phyloP scores from a whole-genome alignment of 2,888 invertebrate species.

The Cataglyphis rosenhaueri region DNA sequence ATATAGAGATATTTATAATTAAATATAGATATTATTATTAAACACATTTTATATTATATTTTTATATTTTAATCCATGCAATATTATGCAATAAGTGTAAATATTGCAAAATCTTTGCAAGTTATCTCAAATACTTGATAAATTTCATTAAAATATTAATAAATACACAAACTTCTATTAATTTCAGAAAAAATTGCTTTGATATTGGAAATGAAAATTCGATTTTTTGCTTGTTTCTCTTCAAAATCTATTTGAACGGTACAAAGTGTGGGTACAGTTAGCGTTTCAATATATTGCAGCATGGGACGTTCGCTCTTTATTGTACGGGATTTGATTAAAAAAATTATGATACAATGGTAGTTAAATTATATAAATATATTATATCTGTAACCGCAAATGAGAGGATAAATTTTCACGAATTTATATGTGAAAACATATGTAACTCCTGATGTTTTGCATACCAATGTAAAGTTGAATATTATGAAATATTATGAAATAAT shows the following conservation, averaged over 20 bases:
- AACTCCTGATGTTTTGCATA: background rate
- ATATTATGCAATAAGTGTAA: conserved; percentile 1
- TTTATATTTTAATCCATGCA: background rate
- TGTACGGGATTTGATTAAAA: background rate
- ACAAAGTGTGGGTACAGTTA: background rate
- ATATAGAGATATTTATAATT: too few species aligned
- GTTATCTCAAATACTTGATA: conserved; percentile 8
- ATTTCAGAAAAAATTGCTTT: conserved; percentile 13
- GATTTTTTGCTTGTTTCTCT: conserved; percentile 12
- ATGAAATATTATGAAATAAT: conserved; percentile 21
- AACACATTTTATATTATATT: background rate
- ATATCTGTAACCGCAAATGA: background rate
- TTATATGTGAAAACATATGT: background rate
- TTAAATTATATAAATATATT: conserved; percentile 6
- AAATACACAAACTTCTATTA: conserved; percentile 21
- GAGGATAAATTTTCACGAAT: conserved; percentile 11
- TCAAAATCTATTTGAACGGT: conserved; percentile 7
- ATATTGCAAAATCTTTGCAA: conserved; percentile 16
- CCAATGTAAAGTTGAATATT: background rate
- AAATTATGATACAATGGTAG: background rate
- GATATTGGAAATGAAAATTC: conserved; percentile 28
- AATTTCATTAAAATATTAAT: background rate
- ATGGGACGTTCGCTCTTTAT: background rate
- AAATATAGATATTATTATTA: background rate
- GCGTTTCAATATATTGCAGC: background rate